Evolutionary conservation across 2,888 invertebrate genomes (phyloP).

Genomic region (Stegophylla sp.): DNA sequence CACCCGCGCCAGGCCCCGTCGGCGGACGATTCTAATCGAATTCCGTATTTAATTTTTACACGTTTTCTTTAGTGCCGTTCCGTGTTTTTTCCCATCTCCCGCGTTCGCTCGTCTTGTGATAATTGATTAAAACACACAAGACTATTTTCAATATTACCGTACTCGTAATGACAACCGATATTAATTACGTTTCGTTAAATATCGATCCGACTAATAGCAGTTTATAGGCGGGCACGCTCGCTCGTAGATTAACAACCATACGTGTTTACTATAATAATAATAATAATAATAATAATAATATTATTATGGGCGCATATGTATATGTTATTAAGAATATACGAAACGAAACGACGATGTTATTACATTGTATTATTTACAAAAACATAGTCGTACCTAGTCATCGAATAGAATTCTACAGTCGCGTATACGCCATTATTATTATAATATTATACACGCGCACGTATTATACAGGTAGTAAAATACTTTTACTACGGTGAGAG

Average conservation of each 20-base stretch:
- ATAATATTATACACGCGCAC: no score
- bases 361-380: no score
- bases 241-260: neutral
- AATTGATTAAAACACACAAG: neutral
- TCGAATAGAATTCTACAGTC: no score
- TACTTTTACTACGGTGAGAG: no score
- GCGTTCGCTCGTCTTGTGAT: neutral
- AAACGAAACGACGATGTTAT: no score
- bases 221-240: neutral
- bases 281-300: no score
- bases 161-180: slow-evolving; percentile 16
- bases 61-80: slow-evolving; percentile 41
- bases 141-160: slow-evolving; percentile 19
- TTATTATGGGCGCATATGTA: no score
- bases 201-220: neutral
- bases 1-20: neutral
- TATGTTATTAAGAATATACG: no score
- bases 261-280: no score
- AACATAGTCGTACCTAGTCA: no score
- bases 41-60: slow-evolving; percentile 42
- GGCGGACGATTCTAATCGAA: slow-evolving; percentile 31
- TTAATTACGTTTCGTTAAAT: slow-evolving; percentile 33
- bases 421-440: no score
- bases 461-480: no score
- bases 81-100: slow-evolving; percentile 9